These are phyloP conservation scores for Dicaeum eximium DNA, from an alignment of 2,113 vertebrate species.

Conservation along the genomic window DNA sequence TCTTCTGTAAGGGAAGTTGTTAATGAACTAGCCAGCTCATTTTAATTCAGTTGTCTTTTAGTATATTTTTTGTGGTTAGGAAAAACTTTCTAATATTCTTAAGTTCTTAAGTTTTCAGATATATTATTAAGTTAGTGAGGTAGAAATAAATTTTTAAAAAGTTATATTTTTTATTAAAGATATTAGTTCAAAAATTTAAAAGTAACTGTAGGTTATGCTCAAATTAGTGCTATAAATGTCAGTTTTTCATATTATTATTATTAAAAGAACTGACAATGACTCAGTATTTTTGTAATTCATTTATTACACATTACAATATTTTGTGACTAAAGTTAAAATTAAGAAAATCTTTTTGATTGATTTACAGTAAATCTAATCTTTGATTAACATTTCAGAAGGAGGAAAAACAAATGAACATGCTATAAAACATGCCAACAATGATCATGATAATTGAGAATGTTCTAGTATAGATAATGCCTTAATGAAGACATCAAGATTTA, in stretches of 20 bases:
- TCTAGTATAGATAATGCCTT: constrained; percentile 6
- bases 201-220: not conserved
- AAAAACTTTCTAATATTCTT: not conserved
- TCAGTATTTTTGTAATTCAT: not conserved
- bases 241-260: not conserved
- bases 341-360: not conserved
- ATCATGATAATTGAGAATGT: constrained; percentile 24
- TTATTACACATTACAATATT: not conserved
- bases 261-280: not conserved
- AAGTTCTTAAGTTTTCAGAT: not conserved
- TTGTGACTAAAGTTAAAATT: not conserved
- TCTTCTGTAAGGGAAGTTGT: not conserved
- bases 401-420: constrained; percentile 30
- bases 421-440: constrained; percentile 33
- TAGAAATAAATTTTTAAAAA: not conserved
- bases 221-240: not conserved
- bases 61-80: not conserved
- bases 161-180: not conserved
- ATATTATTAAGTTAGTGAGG: not conserved
- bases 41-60: not conserved
- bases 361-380: constrained; percentile 44
- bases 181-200: not conserved
- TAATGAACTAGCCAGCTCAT: not conserved
- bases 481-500: constrained; percentile 1
- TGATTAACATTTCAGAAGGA: constrained; percentile 32